Conservation (phyloP, 2,888 invertebrate species). For the Perithous albicinctus region DNA sequence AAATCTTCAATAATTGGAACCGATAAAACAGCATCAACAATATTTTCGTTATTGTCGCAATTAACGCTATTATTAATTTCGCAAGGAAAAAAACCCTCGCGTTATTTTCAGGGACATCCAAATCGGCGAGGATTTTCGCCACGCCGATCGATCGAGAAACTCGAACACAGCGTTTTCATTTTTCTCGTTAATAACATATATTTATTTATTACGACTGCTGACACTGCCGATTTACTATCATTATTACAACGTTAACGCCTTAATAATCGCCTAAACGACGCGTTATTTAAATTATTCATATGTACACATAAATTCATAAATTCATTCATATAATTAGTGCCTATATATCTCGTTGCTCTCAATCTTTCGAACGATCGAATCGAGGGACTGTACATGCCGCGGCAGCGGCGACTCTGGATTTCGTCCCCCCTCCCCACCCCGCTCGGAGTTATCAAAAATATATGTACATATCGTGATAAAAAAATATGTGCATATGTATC, state of each 20-base stretch:
- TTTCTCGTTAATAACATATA: no score
- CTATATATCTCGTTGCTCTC: constrained; percentile 12
- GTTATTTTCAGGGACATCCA: no score
- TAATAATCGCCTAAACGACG: constrained; percentile 19
- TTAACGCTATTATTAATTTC: no score
- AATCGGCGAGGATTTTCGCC: no score
- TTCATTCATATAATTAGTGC: constrained; percentile 16
- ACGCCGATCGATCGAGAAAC: no score
- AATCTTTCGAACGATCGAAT: neutral
- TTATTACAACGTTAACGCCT: constrained; percentile 60
- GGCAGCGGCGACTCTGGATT: constrained; percentile 6
- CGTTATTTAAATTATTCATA: constrained; percentile 34
- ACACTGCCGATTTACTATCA: constrained; percentile 37
- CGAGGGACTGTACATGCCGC: constrained; percentile 14
- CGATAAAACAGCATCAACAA: no score
- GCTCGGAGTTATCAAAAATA: constrained; percentile 52
- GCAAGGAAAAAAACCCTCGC: no score
- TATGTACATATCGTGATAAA: constrained; percentile 29
- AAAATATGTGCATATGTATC: neutral
- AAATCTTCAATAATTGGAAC: no score
- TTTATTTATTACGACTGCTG: constrained; percentile 44
- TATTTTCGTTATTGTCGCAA: no score
- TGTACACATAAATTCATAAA: constrained; percentile 48
- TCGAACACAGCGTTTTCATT: no score
- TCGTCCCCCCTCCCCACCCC: no score